Evolutionary conservation across 2,888 invertebrate genomes (phyloP).

Genomic region (Epinotia bilunana): DNA sequence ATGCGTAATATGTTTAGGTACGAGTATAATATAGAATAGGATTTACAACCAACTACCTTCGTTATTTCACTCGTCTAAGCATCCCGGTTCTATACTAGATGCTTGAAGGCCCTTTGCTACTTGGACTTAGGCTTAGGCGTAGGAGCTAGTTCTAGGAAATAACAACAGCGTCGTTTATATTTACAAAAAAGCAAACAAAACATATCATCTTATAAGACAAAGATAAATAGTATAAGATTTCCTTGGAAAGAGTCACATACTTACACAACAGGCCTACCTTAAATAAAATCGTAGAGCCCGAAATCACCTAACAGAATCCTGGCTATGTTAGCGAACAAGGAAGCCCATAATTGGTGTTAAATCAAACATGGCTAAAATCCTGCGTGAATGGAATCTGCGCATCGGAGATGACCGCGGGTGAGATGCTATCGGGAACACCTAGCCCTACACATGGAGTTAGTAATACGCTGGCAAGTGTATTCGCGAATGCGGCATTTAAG

Average conservation of each 20-base stretch:
- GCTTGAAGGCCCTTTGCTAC: neutral
- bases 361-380: slow-evolving; percentile 82
- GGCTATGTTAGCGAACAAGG: slow-evolving; percentile 65
- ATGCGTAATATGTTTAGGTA: neutral
- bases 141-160: neutral
- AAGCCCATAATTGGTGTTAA: slow-evolving; percentile 84
- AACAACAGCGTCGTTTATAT: neutral
- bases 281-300: slow-evolving; percentile 18
- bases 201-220: neutral
- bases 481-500: slow-evolving; percentile 46
- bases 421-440: slow-evolving; percentile 81
- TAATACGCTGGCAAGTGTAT: slow-evolving; percentile 41
- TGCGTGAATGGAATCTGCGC: slow-evolving; percentile 81
- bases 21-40: neutral
- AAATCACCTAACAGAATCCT: slow-evolving; percentile 36
- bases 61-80: neutral
- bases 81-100: neutral
- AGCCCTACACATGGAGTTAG: slow-evolving; percentile 59
- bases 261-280: neutral
- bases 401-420: slow-evolving; percentile 81
- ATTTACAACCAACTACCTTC: neutral
- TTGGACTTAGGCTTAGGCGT: neutral
- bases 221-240: no score
- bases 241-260: neutral
- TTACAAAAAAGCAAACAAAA: neutral